These are phyloP conservation scores for Otolemur garnettii DNA, from an alignment of 2,113 vertebrate genomes.

Conservation along the genomic window DNA sequence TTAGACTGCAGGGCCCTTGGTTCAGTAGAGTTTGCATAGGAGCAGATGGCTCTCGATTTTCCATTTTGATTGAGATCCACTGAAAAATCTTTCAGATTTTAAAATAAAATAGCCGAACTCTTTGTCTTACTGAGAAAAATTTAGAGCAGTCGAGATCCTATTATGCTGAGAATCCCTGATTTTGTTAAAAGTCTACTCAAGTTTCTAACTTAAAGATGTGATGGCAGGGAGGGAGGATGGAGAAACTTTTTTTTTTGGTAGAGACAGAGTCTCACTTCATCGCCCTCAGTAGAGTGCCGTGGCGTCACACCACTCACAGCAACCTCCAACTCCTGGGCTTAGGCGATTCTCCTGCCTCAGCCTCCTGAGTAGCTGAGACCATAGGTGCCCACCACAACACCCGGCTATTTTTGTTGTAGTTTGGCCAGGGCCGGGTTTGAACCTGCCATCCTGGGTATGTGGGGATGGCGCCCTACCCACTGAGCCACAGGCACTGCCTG, in stretches of 20 bases:
- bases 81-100: conserved; percentile 59
- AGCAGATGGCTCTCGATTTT: conserved; percentile 83
- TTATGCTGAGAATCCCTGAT: conserved; percentile 60
- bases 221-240: not conserved
- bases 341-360: too few relatives aligned
- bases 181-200: conserved; percentile 30
- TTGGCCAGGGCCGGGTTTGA: too few relatives aligned
- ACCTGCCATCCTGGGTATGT: too few relatives aligned
- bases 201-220: conserved; percentile 66
- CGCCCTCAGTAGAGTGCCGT: too few relatives aligned
- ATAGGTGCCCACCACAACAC: too few relatives aligned
- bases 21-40: conserved; percentile 68
- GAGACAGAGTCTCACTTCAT: too few relatives aligned
- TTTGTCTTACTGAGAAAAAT: conserved; percentile 64
- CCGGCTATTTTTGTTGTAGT: too few relatives aligned
- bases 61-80: not conserved
- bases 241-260: not conserved
- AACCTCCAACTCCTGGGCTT: too few relatives aligned
- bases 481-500: too few relatives aligned
- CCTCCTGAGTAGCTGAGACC: too few relatives aligned
- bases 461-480: too few relatives aligned
- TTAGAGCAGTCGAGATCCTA: conserved; percentile 79
- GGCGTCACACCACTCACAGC: too few relatives aligned
- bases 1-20: conserved; percentile 1
- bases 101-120: conserved; percentile 48